phyloP scores from a whole-genome alignment of 23 tunicate species.

The Botrylloides violaceus region DNA sequence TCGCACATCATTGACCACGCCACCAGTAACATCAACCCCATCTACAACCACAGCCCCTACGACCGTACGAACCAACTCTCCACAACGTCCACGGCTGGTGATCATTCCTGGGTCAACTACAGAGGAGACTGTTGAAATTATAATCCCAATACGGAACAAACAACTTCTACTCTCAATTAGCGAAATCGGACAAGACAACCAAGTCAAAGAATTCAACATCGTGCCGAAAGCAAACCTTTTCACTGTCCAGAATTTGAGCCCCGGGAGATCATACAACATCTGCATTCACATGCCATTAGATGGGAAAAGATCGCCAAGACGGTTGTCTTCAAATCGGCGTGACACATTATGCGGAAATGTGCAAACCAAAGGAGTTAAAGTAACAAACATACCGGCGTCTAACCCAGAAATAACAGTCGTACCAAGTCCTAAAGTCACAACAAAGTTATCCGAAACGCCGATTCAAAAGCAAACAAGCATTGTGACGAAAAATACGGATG shows the following conservation, averaged over 20 bases:
- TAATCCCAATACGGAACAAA: conserved; percentile 30
- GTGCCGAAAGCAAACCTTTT: conserved; percentile 22
- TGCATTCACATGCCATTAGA: conserved; percentile 37
- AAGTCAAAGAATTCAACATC: conserved; percentile 19
- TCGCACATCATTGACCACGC: neutral
- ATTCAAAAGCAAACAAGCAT: neutral
- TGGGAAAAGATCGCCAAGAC: conserved; percentile 10
- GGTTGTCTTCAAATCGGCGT: neutral
- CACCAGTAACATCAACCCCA: neutral
- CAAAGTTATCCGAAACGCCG: neutral
- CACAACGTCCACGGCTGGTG: conserved; percentile 10
- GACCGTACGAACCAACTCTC: neutral
- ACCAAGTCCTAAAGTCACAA: neutral
- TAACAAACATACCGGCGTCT: neutral
- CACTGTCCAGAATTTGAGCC: conserved; percentile 29
- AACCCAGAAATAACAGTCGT: neutral
- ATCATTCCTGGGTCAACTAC: conserved; percentile 29
- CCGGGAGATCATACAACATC: conserved; percentile 57
- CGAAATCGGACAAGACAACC: conserved; percentile 10
- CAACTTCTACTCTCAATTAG: conserved; percentile 32
- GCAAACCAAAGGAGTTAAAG: conserved; percentile 15
- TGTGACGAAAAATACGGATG: neutral
- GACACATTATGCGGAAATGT: conserved; percentile 58
- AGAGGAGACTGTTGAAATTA: conserved; percentile 40
- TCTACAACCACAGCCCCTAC: conserved; percentile 2